phyloP scores from a whole-genome alignment of 35 echinoderm and acorn worm genomes.

The Chiridota heheva region DNA sequence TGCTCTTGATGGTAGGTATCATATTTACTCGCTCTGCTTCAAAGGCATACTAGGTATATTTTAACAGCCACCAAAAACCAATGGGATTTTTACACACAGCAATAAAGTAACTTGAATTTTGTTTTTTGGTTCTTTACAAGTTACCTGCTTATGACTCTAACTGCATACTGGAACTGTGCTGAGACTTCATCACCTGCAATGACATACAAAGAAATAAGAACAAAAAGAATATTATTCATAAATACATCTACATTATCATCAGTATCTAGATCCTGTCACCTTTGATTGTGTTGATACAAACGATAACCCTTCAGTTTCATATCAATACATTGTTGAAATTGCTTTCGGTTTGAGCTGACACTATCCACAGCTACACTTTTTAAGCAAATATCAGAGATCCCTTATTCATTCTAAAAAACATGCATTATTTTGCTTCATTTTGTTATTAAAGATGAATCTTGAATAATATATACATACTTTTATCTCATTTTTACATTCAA shows the following conservation, averaged over 20 bases:
- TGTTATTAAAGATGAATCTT: too few relatives aligned
- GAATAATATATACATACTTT: too few relatives aligned
- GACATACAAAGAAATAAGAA: neutral
- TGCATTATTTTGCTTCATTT: too few relatives aligned
- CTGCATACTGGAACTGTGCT: slow-evolving; percentile 80
- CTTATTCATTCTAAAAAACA: too few relatives aligned
- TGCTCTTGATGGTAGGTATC: neutral
- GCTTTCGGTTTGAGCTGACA: too few relatives aligned
- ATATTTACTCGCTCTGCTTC: neutral
- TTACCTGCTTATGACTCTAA: slow-evolving; percentile 88
- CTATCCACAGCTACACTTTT: neutral
- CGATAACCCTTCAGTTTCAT: neutral
- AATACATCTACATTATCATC: neutral
- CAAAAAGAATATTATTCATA: neutral
- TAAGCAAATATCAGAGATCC: neutral
- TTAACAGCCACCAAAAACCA: neutral
- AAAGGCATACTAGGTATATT: neutral
- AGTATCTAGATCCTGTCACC: neutral
- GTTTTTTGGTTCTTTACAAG: neutral
- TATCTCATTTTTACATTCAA: too few relatives aligned
- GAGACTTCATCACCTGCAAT: slow-evolving; percentile 70
- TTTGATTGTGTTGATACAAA: neutral
- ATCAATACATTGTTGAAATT: neutral
- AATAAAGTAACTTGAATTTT: neutral
- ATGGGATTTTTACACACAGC: neutral